Base-by-base conservation (phyloP, 2,888 invertebrate species). In the Chymomyza amoena region DNA sequence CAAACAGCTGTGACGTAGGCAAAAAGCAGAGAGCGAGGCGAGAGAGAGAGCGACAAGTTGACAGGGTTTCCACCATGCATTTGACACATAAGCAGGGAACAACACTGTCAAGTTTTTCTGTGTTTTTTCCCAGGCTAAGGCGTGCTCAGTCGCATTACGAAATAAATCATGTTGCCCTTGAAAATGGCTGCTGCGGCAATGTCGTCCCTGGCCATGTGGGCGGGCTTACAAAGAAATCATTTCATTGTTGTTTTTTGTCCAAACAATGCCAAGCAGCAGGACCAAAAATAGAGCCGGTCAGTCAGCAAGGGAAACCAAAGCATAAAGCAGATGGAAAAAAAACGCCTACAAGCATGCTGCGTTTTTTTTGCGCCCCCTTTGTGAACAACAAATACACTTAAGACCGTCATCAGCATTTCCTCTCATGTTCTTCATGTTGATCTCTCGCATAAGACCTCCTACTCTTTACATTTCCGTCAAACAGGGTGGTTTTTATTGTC, bases 91-190 rank as follows among this genome's bases (percentile, higher is more conserved):
- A 20, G 4, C 10, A 7, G 10, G 10, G 1, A 71, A 73, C 73
- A 75, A 73, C 69, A 73, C 39, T 45, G 39, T 45, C 4, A 45
- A 45, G 0, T 32, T 25, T 36, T 36, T 36, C 7, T 36, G 36
- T 2, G 6, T 32, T 32, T 32, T 32, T 32, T 32, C 32, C 32
- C 15, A 52, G 16, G 62, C 20, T 61, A 4, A 25, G 25, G 25
- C 25, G 25, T 2, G 64, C 69, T 59, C 66, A 67, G 69, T 18
- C 15, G 20, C 54, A 54, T 54, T 7, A 45, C 39, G 69, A 78
- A 74, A 72, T 75, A 78, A 82, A 80, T 78, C 75, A 80, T 78
- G 73, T 70, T 82, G 87, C 77, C 87, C 88, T 88, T 88, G 87
- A 88, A 81, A 69, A 65, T 52, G 13, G 25, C 54, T 45, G 39